phyloP scores from a whole-genome alignment of 2,888 invertebrate species.

The Chaitophorus viminalis region DNA sequence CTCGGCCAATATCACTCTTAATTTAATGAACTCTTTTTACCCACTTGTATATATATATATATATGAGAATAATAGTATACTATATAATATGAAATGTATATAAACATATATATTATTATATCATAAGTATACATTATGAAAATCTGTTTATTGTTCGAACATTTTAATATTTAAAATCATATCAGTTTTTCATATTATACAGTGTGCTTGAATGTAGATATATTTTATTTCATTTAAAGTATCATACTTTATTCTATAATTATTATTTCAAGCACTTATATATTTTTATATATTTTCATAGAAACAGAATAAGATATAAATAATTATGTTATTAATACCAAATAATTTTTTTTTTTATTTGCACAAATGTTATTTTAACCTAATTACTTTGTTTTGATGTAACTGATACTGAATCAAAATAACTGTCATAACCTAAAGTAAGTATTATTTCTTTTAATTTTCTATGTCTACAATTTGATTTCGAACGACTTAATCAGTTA shows the following conservation, averaged over 20 bases:
- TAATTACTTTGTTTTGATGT: no score
- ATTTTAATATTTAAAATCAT: not conserved
- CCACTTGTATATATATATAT: not conserved
- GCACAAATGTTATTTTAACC: no score
- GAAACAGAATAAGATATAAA: not conserved
- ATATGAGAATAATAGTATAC: not conserved
- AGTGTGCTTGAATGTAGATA: not conserved
- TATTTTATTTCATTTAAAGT: not conserved
- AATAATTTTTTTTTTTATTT: no score
- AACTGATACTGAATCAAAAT: no score
- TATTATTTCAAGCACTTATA: no score
- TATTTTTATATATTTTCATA: no score
- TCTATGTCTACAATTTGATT: not conserved
- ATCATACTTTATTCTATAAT: no score
- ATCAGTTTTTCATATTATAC: not conserved
- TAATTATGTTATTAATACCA: no score
- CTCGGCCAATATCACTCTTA: constrained; percentile 13
- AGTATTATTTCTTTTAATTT: not conserved
- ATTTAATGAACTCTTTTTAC: not conserved
- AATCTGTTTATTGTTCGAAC: not conserved
- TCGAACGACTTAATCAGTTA: not conserved
- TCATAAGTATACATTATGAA: not conserved
- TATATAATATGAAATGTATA: not conserved
- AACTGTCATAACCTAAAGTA: no score
- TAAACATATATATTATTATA: not conserved